These are phyloP conservation scores for Drosophila leontia DNA, from an alignment of 1,140 invertebrate species.

Conservation along the genomic window DNA sequence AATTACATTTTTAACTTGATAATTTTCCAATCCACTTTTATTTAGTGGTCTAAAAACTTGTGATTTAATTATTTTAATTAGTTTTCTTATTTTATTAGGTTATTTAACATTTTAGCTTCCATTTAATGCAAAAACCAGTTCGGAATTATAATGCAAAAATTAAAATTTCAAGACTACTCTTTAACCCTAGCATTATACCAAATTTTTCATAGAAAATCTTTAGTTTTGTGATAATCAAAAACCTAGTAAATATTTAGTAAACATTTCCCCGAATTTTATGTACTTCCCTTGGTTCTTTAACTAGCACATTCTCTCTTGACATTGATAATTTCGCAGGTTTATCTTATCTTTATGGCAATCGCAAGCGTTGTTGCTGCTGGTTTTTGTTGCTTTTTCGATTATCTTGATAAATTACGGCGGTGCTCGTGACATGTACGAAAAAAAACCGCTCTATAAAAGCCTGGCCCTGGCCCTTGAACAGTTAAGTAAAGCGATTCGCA, in stretches of 20 bases:
- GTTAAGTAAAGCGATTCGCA: slow-evolving; percentile 47
- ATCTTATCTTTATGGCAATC: slow-evolving; percentile 75
- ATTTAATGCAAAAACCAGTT: background rate
- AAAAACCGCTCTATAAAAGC: slow-evolving; percentile 15
- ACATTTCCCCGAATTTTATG: background rate
- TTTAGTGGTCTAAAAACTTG: too few species aligned
- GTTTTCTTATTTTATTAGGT: too few species aligned
- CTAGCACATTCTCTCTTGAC: slow-evolving; percentile 16
- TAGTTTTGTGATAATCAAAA: background rate
- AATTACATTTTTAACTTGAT: background rate
- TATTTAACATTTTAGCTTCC: background rate
- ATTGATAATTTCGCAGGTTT: slow-evolving; percentile 71
- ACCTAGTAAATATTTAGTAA: background rate
- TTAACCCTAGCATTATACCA: background rate
- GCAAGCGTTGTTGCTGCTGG: slow-evolving; percentile 43
- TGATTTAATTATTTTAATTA: too few species aligned
- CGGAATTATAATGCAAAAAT: background rate
- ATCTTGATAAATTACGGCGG: slow-evolving; percentile 77
- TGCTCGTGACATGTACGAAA: slow-evolving; percentile 63
- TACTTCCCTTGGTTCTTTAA: slow-evolving; percentile 1
- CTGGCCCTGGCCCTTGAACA: slow-evolving; percentile 20
- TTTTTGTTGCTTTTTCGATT: slow-evolving; percentile 53
- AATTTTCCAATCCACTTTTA: background rate
- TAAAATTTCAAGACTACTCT: fast-evolving
- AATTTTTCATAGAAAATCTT: background rate